Base-by-base conservation (phyloP, 2,797 vertebrate genomes). In the Toxotes lorentzi region DNA sequence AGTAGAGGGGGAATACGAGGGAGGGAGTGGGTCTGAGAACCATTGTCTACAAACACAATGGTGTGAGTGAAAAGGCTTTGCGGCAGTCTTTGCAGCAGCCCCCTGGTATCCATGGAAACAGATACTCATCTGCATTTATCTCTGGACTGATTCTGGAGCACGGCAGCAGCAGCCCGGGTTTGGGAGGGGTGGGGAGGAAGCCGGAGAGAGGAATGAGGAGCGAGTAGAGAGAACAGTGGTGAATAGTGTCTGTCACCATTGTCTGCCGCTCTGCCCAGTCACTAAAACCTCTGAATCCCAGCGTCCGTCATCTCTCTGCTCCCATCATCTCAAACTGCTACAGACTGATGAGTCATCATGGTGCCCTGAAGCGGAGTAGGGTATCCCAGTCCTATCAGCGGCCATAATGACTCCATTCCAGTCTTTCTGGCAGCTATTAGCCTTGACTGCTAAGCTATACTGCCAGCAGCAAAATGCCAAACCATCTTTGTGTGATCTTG, bases 51-150 rank as follows among this genome's bases (percentile, higher is more conserved):
- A 11, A 59, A 86, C 92, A 96, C 94, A 96, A 96, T 95, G 89
- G 93, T 45, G 73, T 54, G 78, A 94, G 85, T 93, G 93, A 95
- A 94, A 94, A 81, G 87, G 82, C 87, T 93, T 92, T 90, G 88
- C 92, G 88, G 90, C 93, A 93, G 93, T 89, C 94, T 93, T 95
- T 87, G 83, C 81, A 84, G 95, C 81, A 85, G 93, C 90, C 87
- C 80, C 81, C 59, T 32, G 41, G 95, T 97, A 93, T 77, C 96
- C 94, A 96, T 96, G 95, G 96, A 92, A 94, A 97, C 95, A 7
- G 86, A 93, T 90, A 91, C 91, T 74, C 89, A 95, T 94, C 92
- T 91, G 89, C 88, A 92, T 94, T 93, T 91, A 91, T 90, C 89
- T 92, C 63, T 7, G 73, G 85, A 90, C 79, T 78, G 63, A 70